Base-by-base conservation (phyloP, 2,888 invertebrate genomes). In the Rotaria socialis region DNA sequence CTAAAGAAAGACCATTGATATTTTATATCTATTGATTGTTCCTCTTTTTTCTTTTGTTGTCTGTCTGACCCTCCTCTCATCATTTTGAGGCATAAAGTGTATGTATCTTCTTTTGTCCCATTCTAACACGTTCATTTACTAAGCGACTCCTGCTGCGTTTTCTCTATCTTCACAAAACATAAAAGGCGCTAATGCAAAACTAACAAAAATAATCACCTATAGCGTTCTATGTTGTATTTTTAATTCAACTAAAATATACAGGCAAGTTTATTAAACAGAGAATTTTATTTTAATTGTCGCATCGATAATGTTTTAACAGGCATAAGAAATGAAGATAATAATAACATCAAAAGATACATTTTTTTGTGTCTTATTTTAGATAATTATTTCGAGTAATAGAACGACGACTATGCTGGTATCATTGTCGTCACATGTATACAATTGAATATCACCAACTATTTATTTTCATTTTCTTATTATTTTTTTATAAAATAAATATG, bases 371-470 rank as follows among this genome's bases (percentile, higher is more conserved):
- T n/a, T n/a, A 35, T 67, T 35, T 35, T 11, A 67, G 67, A 67
- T 67, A 67, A 67, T 67, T 67, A 67, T 67, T 35, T 60, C 4
- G 16, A 14, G 27, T 27, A 35, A 50, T 27, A 67, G 50, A 27
- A 52, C 27, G 67, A 67, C 67, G 67, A 67, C 67, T 67, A 67
- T 67, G 67, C 11, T 16, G 10, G 35, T 35, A 67, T 67, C 67
- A 67, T 67, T 67, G 67, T 67, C 67, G 67, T 67, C 67, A 67
- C 67, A 67, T 67, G 67, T 35, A 67, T 67, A 67, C 67, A 67
- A 67, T 67, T 67, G 67, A 67, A 27, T 35, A 35, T 27, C 14
- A 27, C 35, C 67, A 67, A 35, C 35, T 67, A 14, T 67, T 14
- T 27, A 35, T 14, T 67, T 67, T 67, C 22, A 16, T 67, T 27